A percentile compares a stretch with the other conserved stretches of the same genome.
These are phyloP conservation scores for Sardinella longiceps DNA, from an alignment of 2,797 vertebrate genomes.

Conservation along the genomic window DNA sequence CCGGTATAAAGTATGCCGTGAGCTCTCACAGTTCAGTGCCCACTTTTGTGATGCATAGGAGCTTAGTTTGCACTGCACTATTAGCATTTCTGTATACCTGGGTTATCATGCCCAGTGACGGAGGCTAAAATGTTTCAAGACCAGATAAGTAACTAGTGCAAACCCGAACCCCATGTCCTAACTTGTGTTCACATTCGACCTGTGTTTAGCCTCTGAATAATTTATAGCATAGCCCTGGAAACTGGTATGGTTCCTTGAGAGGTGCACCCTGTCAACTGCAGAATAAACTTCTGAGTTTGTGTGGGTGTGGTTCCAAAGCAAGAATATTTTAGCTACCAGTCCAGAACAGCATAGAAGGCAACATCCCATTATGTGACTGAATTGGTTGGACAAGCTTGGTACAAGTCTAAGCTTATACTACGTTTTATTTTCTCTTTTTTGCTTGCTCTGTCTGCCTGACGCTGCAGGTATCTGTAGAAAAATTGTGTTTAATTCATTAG, in stretches of 20 bases:
- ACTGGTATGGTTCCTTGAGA: slow-evolving; percentile 60
- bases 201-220: slow-evolving; percentile 67
- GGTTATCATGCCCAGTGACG: background rate
- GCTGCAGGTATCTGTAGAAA: too few species aligned
- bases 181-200: slow-evolving; percentile 61
- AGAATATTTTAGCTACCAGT: background rate
- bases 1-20: background rate
- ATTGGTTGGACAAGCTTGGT: background rate
- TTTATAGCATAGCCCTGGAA: slow-evolving; percentile 71
- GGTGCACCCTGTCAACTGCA: slow-evolving; percentile 51
- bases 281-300: slow-evolving; percentile 43
- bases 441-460: too few species aligned
- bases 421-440: background rate
- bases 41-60: too few species aligned
- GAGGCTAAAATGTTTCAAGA: background rate
- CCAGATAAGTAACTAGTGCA: slow-evolving; percentile 1
- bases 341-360: background rate
- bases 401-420: background rate
- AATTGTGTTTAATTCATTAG: too few species aligned
- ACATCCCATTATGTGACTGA: background rate
- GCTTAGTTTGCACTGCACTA: background rate
- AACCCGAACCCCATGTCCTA: slow-evolving; percentile 6
- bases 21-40: slow-evolving; percentile 14
- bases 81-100: background rate
- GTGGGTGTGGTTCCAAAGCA: slow-evolving; percentile 33